Percentiles rank a stretch among this genome's conserved stretches.
Evolutionary conservation across 2,113 vertebrate species (phyloP).

Genomic region (Macroglossus sobrinus): DNA sequence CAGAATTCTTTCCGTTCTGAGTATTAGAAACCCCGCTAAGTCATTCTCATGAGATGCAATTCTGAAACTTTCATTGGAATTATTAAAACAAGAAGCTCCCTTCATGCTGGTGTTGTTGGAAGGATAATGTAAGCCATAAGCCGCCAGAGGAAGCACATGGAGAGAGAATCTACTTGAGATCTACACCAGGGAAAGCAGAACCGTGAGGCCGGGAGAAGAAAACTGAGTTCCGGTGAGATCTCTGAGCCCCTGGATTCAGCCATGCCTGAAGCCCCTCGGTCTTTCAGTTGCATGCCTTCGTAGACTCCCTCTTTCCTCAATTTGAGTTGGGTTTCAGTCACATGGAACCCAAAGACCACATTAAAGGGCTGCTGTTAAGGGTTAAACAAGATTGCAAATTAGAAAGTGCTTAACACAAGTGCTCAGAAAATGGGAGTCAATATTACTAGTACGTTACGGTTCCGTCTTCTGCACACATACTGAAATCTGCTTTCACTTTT

Average conservation of each 20-base stretch:
- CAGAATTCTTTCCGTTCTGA: neutral
- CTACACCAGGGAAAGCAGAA: neutral
- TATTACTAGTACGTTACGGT: neutral
- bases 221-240: neutral
- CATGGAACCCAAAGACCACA: neutral
- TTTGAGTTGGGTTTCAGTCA: neutral
- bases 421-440: neutral
- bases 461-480: neutral
- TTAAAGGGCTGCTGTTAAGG: neutral
- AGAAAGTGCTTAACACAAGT: neutral
- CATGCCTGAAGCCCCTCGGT: neutral
- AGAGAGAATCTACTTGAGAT: neutral
- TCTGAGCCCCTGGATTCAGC: neutral
- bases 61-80: neutral
- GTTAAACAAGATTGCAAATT: neutral
- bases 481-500: constrained; percentile 51
- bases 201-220: neutral
- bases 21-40: neutral
- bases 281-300: neutral
- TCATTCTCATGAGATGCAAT: neutral
- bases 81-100: neutral
- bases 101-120: neutral
- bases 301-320: neutral
- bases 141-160: neutral
- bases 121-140: neutral